A percentile compares a stretch with the other conserved stretches of the same genome.
Conservation (phyloP, 53 echinoderm and acorn worm species). For the Glandiceps talaboti region DNA sequence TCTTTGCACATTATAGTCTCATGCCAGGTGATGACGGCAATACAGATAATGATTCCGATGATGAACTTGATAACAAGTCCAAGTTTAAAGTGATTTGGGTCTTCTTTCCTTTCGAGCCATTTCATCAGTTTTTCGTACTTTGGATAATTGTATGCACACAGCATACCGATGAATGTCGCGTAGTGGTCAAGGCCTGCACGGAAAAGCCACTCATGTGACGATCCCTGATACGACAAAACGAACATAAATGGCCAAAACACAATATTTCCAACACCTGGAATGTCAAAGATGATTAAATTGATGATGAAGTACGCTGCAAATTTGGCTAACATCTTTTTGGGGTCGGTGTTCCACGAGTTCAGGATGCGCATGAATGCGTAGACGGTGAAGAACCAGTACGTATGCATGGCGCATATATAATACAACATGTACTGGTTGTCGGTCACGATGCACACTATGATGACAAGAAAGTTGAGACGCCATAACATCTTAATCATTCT, state of each 20-base stretch:
- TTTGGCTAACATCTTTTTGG: constrained; percentile 42
- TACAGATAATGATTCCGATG: constrained; percentile 21
- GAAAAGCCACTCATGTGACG: constrained; percentile 65
- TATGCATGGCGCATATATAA: constrained; percentile 92
- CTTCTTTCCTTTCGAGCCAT: constrained; percentile 46
- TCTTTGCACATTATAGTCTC: constrained; percentile 34
- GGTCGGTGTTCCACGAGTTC: constrained; percentile 52
- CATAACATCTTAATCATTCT: constrained; percentile 73
- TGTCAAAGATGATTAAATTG: constrained; percentile 53
- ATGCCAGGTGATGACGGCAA: constrained; percentile 35
- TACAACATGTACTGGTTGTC: constrained; percentile 75
- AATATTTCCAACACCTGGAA: constrained; percentile 15
- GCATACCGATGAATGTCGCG: constrained; percentile 58
- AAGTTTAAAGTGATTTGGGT: constrained; percentile 25
- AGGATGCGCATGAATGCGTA: constrained; percentile 60
- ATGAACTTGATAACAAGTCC: constrained; percentile 48
- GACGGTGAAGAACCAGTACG: constrained; percentile 70
- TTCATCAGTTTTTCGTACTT: constrained; percentile 58
- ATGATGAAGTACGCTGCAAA: constrained; percentile 49
- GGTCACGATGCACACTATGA: constrained; percentile 35
- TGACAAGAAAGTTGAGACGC: constrained; percentile 67
- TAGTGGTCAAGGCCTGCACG: constrained; percentile 68
- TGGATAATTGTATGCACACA: constrained; percentile 81
- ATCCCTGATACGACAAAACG: constrained; percentile 35
- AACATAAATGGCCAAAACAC: constrained; percentile 53